These are phyloP conservation scores for Bruchidius siliquastri DNA, from an alignment of 2,888 invertebrate species.

Conservation along the genomic window DNA sequence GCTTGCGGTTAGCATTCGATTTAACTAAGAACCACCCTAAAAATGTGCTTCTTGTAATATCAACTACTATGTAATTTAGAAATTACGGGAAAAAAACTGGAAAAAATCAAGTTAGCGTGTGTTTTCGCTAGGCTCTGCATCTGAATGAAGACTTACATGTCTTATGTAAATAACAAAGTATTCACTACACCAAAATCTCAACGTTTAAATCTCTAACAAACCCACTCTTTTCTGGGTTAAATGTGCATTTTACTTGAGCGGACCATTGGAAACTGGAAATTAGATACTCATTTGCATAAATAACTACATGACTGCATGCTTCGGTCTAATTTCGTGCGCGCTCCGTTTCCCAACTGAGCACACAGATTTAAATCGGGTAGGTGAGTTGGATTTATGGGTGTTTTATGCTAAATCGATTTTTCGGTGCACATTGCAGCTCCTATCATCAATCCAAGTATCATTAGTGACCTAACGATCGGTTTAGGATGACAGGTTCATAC, in stretches of 20 bases:
- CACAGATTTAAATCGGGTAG: not conserved
- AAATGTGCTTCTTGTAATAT: too few relatives aligned
- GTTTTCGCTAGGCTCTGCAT: too few relatives aligned
- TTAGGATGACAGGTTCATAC: too few relatives aligned
- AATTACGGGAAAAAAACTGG: too few relatives aligned
- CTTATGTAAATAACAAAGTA: not conserved
- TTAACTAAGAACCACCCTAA: too few relatives aligned
- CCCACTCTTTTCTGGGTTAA: not conserved
- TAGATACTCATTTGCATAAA: not conserved
- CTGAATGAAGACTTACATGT: not conserved
- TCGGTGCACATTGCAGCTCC: not conserved
- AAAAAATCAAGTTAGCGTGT: too few relatives aligned
- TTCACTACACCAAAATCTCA: not conserved
- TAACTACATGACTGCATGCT: not conserved
- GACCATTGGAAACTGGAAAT: not conserved
- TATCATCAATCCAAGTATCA: not conserved
- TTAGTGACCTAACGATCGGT: not conserved
- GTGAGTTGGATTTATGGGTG: not conserved
- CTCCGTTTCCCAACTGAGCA: not conserved
- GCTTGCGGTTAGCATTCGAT: too few relatives aligned
- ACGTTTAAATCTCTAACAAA: not conserved
- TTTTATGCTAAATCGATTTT: not conserved
- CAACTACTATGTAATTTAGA: too few relatives aligned
- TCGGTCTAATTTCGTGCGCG: not conserved
- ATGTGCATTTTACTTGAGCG: not conserved